Evolutionary conservation across 2,113 vertebrate species (phyloP), one percentile per base, ranked within the genome.

Genomic region (Osmerus mordax): DNA sequence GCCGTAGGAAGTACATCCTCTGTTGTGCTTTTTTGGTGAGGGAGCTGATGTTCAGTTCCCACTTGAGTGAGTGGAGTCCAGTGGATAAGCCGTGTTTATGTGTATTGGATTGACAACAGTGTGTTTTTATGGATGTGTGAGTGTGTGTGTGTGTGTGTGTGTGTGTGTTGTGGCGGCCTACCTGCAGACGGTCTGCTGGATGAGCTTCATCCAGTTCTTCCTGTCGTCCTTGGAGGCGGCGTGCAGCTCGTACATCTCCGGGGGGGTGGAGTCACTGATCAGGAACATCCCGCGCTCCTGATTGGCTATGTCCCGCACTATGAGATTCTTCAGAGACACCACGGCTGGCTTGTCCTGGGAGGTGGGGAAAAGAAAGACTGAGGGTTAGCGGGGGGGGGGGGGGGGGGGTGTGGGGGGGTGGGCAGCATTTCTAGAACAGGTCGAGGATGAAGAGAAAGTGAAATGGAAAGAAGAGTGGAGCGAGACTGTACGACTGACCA

Each of bases 211-310:
- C 97, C 97, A 99, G 72, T 88, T 92, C 75, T 90, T 93, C 1
- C 95, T 89, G 74, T 94, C 94, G 0, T 97, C 95, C 0, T 94
- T 94, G 13, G 96, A 96, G 0, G 94, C 86, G 0, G 93, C 89
- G 12, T 97, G 93, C 16, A 98, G 92, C 87, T 98, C 96, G 0
- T 98, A 98, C 96, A 99, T 99, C 87, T 95, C 94, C 0, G 96
- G 96, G 0, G 95, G 95, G 0, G 91, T 83, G 0, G 93, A 91
- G 73, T 86, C 90, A 0, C 94, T 96, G 84, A 99, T 93, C 58
- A 99, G 90, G 89, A 98, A 99, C 95, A 99, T 94, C 13, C 97
- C 97, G 78, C 95, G 94, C 81, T 97, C 95, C 90, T 97, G 96
- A 90, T 96, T 99, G 87, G 97, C 97, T n/a, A 98, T 96, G 76